Percentiles rank a stretch among this genome's conserved stretches.
phyloP scores from a whole-genome alignment of 2,797 vertebrate genomes.

The Rhinichthys osculus region DNA sequence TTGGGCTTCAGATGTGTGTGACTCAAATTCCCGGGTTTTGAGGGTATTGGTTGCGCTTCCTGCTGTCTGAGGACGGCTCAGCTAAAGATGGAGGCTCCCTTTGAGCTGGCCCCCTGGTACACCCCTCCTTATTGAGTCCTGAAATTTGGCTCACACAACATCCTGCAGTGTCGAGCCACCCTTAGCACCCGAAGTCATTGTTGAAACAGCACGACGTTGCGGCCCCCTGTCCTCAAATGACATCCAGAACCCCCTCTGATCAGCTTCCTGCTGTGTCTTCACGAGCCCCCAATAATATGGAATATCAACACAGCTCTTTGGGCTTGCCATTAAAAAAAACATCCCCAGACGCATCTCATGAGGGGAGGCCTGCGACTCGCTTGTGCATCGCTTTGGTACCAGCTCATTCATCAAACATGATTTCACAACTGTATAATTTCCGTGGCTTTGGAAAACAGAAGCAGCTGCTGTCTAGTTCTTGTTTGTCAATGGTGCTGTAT shows the following conservation, averaged over 20 bases:
- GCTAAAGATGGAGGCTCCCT: constrained; percentile 29
- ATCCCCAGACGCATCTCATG: constrained; percentile 21
- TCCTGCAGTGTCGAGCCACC: constrained; percentile 42
- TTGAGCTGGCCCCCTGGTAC: constrained; percentile 8
- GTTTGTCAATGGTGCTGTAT: constrained; percentile 30
- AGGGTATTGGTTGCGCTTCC: constrained; percentile 33
- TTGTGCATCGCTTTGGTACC: constrained; percentile 2
- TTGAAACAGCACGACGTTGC: constrained; percentile 47
- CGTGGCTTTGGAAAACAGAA: constrained; percentile 49
- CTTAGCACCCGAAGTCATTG: constrained; percentile 42
- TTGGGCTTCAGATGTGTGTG: constrained; percentile 18
- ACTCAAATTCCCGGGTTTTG: constrained; percentile 23
- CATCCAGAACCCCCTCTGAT: constrained; percentile 34
- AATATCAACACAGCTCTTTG: constrained; percentile 32
- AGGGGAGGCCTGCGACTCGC: not conserved
- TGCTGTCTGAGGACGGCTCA: constrained; percentile 24
- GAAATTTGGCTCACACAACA: constrained; percentile 53
- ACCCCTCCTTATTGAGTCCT: constrained; percentile 44
- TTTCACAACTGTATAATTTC: constrained; percentile 35
- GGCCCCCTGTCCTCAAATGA: constrained; percentile 36
- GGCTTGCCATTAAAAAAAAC: constrained; percentile 39
- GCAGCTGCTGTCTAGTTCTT: constrained; percentile 61
- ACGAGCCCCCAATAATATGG: not conserved
- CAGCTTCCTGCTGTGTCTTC: constrained; percentile 15
- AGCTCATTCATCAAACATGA: constrained; percentile 50